Evolutionary conservation across 2,888 invertebrate species (phyloP).

Genomic region (Harpagoxenus sublaevis): DNA sequence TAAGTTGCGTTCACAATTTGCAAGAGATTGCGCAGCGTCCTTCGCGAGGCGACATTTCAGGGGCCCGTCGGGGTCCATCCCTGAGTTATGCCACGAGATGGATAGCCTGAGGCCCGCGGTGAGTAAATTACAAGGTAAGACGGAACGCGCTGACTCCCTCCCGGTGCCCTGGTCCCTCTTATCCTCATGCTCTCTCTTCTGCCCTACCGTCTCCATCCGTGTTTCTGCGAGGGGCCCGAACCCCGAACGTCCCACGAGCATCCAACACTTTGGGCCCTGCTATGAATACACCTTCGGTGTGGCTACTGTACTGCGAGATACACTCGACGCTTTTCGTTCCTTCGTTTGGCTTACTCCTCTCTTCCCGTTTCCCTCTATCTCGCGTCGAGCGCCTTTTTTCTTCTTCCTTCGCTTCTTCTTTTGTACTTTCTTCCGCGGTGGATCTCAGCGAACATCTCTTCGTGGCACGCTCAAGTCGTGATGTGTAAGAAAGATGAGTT

Average conservation of each 20-base stretch:
- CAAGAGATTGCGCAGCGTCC: constrained; percentile 54
- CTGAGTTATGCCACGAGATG: constrained; percentile 84
- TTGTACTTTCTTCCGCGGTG: constrained; percentile 38
- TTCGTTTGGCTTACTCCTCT: constrained; percentile 54
- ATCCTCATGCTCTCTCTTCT: constrained; percentile 61
- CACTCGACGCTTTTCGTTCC: constrained; percentile 60
- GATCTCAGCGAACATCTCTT: constrained; percentile 38
- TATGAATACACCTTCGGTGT: constrained; percentile 79
- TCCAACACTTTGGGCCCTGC: constrained; percentile 79
- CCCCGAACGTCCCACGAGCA: constrained; percentile 77
- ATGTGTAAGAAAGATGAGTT: constrained; percentile 52
- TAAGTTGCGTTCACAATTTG: neutral
- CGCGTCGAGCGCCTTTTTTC: constrained; percentile 16
- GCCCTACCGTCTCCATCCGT: constrained; percentile 42
- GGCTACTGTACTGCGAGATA: constrained; percentile 80
- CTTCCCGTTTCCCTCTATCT: constrained; percentile 41
- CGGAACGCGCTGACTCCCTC: constrained; percentile 82
- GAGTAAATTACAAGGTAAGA: constrained; percentile 85
- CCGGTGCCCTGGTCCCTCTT: constrained; percentile 65
- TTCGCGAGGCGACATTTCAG: constrained; percentile 77
- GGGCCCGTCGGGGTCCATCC: constrained; percentile 77
- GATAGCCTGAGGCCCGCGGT: constrained; percentile 84
- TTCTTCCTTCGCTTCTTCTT: constrained; percentile 27
- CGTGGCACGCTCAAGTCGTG: constrained; percentile 35
- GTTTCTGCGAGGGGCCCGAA: constrained; percentile 67